Evolutionary conservation across 2,888 invertebrate genomes (phyloP).

Genomic region (Lasioglossum zephyrum): DNA sequence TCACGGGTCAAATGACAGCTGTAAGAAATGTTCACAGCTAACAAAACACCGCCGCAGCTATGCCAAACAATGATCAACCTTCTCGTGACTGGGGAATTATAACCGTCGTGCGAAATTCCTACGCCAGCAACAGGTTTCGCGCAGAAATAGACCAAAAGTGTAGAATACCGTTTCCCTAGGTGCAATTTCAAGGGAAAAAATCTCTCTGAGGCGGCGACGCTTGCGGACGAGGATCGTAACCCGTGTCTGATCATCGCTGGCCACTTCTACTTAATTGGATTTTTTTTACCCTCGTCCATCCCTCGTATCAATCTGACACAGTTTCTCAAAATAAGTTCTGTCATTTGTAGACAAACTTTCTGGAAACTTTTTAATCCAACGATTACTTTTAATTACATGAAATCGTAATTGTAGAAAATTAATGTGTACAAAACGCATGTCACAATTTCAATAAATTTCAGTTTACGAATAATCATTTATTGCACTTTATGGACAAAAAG

Average conservation of each 20-base stretch:
- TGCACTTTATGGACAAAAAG: no score
- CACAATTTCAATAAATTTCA: no score
- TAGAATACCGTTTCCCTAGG: not conserved
- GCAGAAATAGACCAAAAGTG: not conserved
- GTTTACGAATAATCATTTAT: no score
- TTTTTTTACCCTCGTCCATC: no score
- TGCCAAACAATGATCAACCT: not conserved
- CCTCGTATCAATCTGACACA: no score
- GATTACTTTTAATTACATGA: no score
- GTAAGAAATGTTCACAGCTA: not conserved
- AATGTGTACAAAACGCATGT: no score
- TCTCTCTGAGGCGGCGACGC: not conserved
- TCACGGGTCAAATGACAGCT: not conserved
- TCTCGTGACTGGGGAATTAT: not conserved
- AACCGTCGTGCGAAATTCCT: not conserved
- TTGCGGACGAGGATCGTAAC: not conserved
- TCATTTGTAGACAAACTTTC: no score
- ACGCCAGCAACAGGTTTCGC: not conserved
- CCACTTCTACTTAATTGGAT: not conserved
- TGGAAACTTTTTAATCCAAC: no score
- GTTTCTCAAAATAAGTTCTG: no score
- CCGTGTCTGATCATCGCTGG: not conserved
- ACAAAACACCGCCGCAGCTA: not conserved
- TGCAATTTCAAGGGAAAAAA: not conserved
- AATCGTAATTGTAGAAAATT: no score